A percentile compares a stretch with the other conserved stretches of the same genome.
phyloP scores from a whole-genome alignment of 1,140 invertebrate genomes.

The Lordiphosa stackelbergi region DNA sequence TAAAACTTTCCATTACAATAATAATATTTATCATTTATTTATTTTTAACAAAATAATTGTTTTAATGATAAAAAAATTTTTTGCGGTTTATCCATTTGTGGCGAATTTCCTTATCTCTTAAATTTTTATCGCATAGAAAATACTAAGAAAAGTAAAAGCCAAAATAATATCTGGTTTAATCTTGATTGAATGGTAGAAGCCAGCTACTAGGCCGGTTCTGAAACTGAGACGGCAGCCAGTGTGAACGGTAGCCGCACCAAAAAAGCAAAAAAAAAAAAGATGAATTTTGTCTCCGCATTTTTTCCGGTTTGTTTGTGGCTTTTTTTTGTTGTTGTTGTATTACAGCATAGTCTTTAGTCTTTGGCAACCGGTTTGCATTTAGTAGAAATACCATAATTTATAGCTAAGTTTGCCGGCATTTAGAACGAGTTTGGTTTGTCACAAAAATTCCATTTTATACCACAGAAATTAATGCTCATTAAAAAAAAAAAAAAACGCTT shows the following conservation, averaged over 20 bases:
- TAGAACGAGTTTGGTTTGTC: slow-evolving; percentile 28
- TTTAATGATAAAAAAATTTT: too few species aligned
- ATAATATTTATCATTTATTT: too few species aligned
- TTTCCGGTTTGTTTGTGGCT: slow-evolving; percentile 67
- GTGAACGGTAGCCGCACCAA: slow-evolving; percentile 31
- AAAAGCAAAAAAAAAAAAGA: slow-evolving; percentile 15
- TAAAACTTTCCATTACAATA: too few species aligned
- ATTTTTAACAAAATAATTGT: too few species aligned
- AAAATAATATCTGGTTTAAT: slow-evolving; percentile 36
- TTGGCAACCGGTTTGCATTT: slow-evolving; percentile 39
- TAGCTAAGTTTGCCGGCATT: slow-evolving; percentile 31
- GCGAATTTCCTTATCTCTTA: too few species aligned
- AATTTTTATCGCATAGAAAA: too few species aligned
- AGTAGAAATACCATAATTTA: slow-evolving; percentile 58
- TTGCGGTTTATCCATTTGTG: too few species aligned
- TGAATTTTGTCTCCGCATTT: slow-evolving; percentile 12
- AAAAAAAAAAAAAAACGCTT: slow-evolving; percentile 2
- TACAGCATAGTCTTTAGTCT: slow-evolving; percentile 59
- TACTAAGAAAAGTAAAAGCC: too few species aligned
- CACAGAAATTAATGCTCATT: slow-evolving; percentile 6
- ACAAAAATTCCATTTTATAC: slow-evolving; percentile 1
- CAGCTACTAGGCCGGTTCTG: slow-evolving; percentile 28
- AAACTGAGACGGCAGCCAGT: slow-evolving; percentile 16
- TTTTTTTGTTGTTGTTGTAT: slow-evolving; percentile 23
- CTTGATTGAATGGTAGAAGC: slow-evolving; percentile 18